A percentile compares a stretch with the other conserved stretches of the same genome.
These are phyloP conservation scores for Oreotrochilus melanogaster DNA, from an alignment of 2,113 vertebrate genomes.

Conservation along the genomic window DNA sequence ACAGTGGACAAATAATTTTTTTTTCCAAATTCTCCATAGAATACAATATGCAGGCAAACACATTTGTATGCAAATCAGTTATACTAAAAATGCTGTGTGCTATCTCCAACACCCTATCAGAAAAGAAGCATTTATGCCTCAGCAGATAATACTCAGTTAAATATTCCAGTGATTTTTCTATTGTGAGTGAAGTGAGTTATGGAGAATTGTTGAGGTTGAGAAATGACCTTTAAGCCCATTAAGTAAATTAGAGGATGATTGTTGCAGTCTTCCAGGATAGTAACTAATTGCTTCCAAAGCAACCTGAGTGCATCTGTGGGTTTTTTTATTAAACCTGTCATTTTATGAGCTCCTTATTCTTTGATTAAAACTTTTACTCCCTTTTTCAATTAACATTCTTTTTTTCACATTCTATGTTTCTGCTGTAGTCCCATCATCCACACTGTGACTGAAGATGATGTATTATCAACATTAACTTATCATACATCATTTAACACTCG, in stretches of 20 bases:
- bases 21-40: background rate
- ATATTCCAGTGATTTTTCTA: slow-evolving; percentile 27
- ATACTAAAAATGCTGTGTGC: background rate
- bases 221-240: slow-evolving; percentile 55
- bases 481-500: slow-evolving; percentile 10
- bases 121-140: slow-evolving; percentile 7
- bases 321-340: slow-evolving; percentile 12
- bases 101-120: background rate
- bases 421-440: background rate
- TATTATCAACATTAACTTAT: slow-evolving; percentile 31
- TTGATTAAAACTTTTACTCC: slow-evolving; percentile 42
- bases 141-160: slow-evolving; percentile 19
- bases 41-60: background rate
- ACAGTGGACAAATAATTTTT: background rate
- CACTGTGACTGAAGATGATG: background rate
- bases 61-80: background rate
- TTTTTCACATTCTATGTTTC: slow-evolving; percentile 6
- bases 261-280: slow-evolving; percentile 16
- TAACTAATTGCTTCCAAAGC: slow-evolving; percentile 39
- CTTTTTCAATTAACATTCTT: slow-evolving; percentile 28
- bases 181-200: slow-evolving; percentile 14
- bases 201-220: slow-evolving; percentile 5
- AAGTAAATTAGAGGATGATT: slow-evolving; percentile 32
- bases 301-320: background rate
- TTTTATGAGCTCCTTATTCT: background rate